phyloP scores from a whole-genome alignment of 2,797 vertebrate genomes.

The Darevskia nairensis region DNA sequence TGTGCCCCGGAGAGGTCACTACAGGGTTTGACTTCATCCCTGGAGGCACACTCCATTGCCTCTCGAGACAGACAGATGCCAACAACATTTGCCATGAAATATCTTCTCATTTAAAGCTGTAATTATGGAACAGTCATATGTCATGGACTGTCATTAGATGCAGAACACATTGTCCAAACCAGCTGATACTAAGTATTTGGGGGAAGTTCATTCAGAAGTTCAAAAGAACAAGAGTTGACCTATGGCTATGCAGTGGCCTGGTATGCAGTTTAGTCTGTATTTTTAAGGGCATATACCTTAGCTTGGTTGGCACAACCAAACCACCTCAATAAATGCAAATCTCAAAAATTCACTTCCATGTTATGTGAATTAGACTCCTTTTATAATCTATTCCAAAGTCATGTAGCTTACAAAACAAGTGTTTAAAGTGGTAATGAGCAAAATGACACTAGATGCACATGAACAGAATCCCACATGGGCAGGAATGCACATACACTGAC shows the following conservation, averaged over 20 bases:
- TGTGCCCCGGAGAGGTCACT: no score
- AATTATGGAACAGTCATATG: background rate
- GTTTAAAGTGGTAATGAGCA: background rate
- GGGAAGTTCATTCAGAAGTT: no score
- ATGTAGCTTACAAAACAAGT: background rate
- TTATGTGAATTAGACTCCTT: background rate
- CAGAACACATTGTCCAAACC: no score
- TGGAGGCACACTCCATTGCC: no score
- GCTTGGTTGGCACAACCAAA: background rate
- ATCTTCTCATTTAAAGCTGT: background rate
- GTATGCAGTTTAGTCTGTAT: slow-evolving; percentile 22
- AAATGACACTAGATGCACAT: background rate
- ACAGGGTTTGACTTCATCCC: no score
- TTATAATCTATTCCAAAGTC: background rate
- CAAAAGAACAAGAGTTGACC: slow-evolving; percentile 11
- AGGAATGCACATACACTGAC: background rate
- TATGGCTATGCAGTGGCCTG: slow-evolving; percentile 10
- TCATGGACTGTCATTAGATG: no score
- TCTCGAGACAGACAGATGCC: no score
- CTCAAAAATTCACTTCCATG: background rate
- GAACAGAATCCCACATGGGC: background rate
- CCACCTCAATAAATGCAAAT: background rate
- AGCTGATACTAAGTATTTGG: no score
- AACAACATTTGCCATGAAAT: background rate
- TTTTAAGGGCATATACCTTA: slow-evolving; percentile 13